phyloP scores from a whole-genome alignment of 2,797 vertebrate genomes.

The Acipenser oxyrinchus region DNA sequence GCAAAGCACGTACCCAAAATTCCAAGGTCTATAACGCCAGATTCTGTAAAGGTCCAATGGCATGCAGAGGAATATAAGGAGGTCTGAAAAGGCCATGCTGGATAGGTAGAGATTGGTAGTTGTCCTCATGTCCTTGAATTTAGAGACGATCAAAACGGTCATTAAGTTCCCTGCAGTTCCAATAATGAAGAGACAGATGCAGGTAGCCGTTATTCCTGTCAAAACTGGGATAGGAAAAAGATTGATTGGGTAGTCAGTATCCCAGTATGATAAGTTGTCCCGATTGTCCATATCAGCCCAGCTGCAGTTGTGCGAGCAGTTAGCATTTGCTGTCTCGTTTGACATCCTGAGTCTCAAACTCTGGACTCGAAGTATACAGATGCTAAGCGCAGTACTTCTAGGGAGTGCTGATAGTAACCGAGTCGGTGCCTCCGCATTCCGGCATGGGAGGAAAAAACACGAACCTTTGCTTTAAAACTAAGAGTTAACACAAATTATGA shows the following conservation, averaged over 20 bases:
- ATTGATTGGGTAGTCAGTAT: conserved; percentile 46
- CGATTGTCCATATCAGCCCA: conserved; percentile 35
- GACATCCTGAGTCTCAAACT: conserved; percentile 46
- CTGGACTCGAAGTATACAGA: conserved; percentile 11
- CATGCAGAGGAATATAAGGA: conserved; percentile 94
- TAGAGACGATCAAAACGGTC: conserved; percentile 86
- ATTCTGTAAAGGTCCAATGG: conserved; percentile 89
- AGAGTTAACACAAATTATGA: no score
- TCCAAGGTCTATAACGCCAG: conserved; percentile 94
- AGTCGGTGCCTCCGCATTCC: no score
- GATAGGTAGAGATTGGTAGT: conserved; percentile 95
- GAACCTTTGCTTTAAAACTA: no score
- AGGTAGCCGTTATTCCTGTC: conserved; percentile 72
- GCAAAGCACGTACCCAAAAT: conserved; percentile 81
- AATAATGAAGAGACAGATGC: conserved; percentile 75
- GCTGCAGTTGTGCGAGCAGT: conserved; percentile 60
- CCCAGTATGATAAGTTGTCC: conserved; percentile 40
- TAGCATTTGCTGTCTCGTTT: conserved; percentile 43
- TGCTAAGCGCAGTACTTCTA: not conserved
- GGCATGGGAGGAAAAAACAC: no score
- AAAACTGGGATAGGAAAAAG: conserved; percentile 80
- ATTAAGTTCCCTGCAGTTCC: conserved; percentile 84
- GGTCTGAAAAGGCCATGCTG: conserved; percentile 94
- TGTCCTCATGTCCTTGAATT: conserved; percentile 87
- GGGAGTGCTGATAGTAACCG: no score